Percentiles rank a stretch among this genome's conserved stretches.
Conservation (phyloP, 2,888 invertebrate species). For the Zhengitettix transpicula region DNA sequence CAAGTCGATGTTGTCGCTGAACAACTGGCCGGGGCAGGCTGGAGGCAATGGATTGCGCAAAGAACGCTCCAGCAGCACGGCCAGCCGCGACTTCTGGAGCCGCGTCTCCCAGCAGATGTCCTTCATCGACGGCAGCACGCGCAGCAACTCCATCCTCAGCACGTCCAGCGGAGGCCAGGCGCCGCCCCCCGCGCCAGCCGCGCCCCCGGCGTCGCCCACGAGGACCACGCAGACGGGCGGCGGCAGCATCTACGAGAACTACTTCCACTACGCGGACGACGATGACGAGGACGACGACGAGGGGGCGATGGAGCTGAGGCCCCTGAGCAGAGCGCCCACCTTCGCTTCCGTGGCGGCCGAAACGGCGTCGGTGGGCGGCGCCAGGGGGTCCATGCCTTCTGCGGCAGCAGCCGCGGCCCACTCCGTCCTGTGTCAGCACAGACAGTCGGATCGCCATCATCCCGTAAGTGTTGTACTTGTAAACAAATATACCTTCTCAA, state of each 20-base stretch:
- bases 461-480: too few relatives aligned
- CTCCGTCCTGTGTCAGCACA: too few relatives aligned
- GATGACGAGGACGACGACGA: background rate
- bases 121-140: slow-evolving; percentile 19
- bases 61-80: slow-evolving; percentile 8
- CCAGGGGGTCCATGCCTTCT: too few relatives aligned
- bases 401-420: background rate
- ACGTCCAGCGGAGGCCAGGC: background rate
- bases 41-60: background rate
- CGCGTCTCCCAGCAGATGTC: slow-evolving; percentile 18
- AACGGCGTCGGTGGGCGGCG: background rate
- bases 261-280: slow-evolving; percentile 1
- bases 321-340: background rate
- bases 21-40: slow-evolving; percentile 1
- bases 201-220: background rate
- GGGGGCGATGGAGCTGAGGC: background rate
- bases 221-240: background rate
- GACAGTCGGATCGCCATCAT: too few relatives aligned
- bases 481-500: too few relatives aligned
- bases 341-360: slow-evolving; percentile 1
- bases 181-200: background rate
- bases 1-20: slow-evolving; percentile 6
- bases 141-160: slow-evolving; percentile 5
- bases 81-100: slow-evolving; percentile 18
- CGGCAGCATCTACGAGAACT: slow-evolving; percentile 1